Conservation (phyloP, 2,888 invertebrate genomes). For the Prenolepis imparis region DNA sequence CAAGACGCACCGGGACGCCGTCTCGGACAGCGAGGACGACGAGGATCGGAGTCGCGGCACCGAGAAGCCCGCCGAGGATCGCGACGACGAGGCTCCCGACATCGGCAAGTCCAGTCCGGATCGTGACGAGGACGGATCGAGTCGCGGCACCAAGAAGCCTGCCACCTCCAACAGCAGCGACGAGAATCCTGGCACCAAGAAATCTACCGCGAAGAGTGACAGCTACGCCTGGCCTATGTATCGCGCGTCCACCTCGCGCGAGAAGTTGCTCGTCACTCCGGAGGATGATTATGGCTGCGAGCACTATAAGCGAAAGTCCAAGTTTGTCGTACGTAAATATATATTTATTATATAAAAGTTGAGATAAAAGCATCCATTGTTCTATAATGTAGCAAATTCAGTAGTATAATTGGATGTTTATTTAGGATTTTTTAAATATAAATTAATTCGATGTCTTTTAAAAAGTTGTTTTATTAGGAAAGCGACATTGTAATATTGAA, state of each 20-base stretch:
- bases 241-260: conserved; percentile 66
- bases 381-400: too few species aligned
- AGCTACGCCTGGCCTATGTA: conserved; percentile 38
- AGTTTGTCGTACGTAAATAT: conserved; percentile 92
- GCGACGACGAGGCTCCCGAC: neutral
- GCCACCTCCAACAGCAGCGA: neutral
- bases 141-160: neutral
- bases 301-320: conserved; percentile 94
- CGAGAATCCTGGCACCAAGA: neutral
- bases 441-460: neutral
- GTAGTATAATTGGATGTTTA: neutral
- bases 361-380: too few species aligned
- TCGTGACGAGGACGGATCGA: neutral
- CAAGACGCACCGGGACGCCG: neutral
- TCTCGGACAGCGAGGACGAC: conserved; percentile 13
- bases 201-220: neutral
- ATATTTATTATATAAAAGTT: too few species aligned
- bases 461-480: neutral
- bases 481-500: neutral
- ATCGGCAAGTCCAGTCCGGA: neutral
- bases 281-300: conserved; percentile 89
- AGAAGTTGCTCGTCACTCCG: conserved; percentile 51
- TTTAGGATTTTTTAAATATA: neutral
- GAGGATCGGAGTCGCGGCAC: neutral
- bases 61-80: neutral